phyloP scores from a whole-genome alignment of 2,888 invertebrate species.

The Drosophila pullipes region DNA sequence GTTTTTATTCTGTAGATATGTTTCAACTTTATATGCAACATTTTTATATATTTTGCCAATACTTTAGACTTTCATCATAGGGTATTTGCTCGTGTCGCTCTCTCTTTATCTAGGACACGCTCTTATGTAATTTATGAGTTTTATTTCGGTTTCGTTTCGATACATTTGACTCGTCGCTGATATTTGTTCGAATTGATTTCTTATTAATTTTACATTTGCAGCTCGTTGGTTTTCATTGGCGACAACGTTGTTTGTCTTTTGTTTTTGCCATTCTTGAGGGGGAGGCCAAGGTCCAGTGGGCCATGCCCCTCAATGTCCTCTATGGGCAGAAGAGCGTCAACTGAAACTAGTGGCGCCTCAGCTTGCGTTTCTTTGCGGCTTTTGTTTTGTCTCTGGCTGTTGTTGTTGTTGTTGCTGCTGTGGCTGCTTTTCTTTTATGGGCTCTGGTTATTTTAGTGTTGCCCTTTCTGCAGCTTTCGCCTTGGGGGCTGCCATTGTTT shows the following conservation, averaged over 20 bases:
- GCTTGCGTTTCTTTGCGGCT: slow-evolving; percentile 33
- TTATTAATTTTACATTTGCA: slow-evolving; percentile 80
- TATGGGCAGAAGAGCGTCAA: background rate
- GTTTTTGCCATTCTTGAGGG: slow-evolving; percentile 28
- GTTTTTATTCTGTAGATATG: background rate
- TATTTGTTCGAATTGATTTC: slow-evolving; percentile 71
- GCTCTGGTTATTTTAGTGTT: slow-evolving; percentile 61
- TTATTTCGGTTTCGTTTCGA: slow-evolving; percentile 52
- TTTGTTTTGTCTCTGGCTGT: slow-evolving; percentile 33
- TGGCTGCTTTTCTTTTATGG: slow-evolving; percentile 57
- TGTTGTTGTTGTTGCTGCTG: slow-evolving; percentile 19
- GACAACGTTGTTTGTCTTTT: slow-evolving; percentile 34
- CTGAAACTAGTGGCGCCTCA: slow-evolving; percentile 49
- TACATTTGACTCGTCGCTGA: slow-evolving; percentile 29
- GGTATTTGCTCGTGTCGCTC: slow-evolving; percentile 1
- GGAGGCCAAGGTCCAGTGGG: slow-evolving; percentile 23
- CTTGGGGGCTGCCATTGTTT: slow-evolving; percentile 64
- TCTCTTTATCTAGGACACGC: too few relatives aligned
- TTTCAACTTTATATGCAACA: accelerated
- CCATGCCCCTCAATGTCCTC: background rate
- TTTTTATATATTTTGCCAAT: background rate
- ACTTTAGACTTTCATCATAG: background rate
- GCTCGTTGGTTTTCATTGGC: slow-evolving; percentile 69
- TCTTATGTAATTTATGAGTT: slow-evolving; percentile 55
- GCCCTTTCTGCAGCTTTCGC: slow-evolving; percentile 28